Base-by-base conservation (phyloP, 2,888 invertebrate species). In the Tenthredo amoena region DNA sequence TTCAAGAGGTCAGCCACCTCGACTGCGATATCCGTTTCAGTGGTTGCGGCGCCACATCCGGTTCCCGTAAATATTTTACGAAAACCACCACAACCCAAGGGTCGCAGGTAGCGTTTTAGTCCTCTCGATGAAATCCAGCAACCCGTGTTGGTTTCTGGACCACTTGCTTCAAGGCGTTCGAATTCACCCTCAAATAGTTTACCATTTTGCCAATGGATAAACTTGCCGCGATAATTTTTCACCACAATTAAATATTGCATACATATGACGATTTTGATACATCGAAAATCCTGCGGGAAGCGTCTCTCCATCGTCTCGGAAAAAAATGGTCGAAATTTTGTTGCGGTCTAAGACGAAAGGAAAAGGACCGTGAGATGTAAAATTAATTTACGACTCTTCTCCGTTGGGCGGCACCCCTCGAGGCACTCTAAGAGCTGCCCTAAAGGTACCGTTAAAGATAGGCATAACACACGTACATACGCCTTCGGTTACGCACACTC, bases 311-410 rank as follows among this genome's bases (percentile, higher is more conserved):
- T 76, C 50, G 50, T 26, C 15, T 62, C 26, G 10, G 26, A 62
- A 62, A n/a, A 58, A 62, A 26, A 55, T 55, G 1, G n/a, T 55
- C n/a, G 7, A n/a, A 55, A 2, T 55, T 55, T 55, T 55, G 55
- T 55, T 55, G 55, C 55, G 18, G n/a, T 6, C 55, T 55, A 55
- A 55, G 55, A 55, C 55, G 55, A 7, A 18, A 21, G 31, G 21
- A 43, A 74, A 74, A 43, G 5, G 21, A 74, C 40, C 68, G 83
- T 43, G 83, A 83, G 62, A 83, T 68, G 83, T 47, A 47, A 83
- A 83, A 83, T 83, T 83, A 83, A 68, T 83, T 83, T 71, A 83
- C 83, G 83, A 83, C 83, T 47, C 34, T 40, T 58, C 10, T 26
- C 26, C 55, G 58, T 21, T 12, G 50, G 55, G 21, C 58, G n/a